Evolutionary conservation across 2,113 vertebrate species (phyloP), one percentile per base, ranked within the genome.

Genomic region (Grallaria varia): DNA sequence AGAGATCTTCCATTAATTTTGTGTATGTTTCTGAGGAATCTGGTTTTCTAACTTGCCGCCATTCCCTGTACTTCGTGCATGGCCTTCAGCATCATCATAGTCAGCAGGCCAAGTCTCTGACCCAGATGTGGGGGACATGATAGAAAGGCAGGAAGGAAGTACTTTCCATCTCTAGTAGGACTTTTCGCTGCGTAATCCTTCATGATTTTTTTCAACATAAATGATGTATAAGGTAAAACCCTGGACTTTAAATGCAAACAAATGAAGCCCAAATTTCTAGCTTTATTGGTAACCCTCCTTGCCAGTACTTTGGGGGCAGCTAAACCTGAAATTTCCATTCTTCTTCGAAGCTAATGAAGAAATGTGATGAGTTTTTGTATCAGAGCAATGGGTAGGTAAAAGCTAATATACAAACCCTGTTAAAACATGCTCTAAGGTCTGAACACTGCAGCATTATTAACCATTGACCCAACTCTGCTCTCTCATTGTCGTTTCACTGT

Each of bases 401-500:
- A 97, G 35, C 22, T 94, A 71, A 85, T 87, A 56, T 5, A 81
- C 13, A 47, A 31, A 86, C 58, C 78, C 76, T 91, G 44, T 63
- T 96, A 49, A 88, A 97, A 92, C 6, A 3, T 84, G 19, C 62
- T 92, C 59, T 96, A 78, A 74, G 75, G 74, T 89, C 75, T 95
- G 78, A 96, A 78, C 64, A 23, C 35, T 79, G 88, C 82, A 76
- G 33, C 62, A 39, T 89, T 95, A 55, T 95, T 94, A 97, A 95
- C 90, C 80, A 47, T 69, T 95, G 55, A 63, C 84, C 72, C 12
- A 33, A 18, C 69, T 87, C 87, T 74, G 3, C 59, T 95, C 39
- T 91, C 50, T 79, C n/a, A 11, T 9, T 79, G 64, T 56, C 0
- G 0, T 90, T 95, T 91, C 14, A 1, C 52, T 42, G n/a, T 88